Base-by-base conservation (phyloP, 2,888 invertebrate species). In the Labia minor region DNA sequence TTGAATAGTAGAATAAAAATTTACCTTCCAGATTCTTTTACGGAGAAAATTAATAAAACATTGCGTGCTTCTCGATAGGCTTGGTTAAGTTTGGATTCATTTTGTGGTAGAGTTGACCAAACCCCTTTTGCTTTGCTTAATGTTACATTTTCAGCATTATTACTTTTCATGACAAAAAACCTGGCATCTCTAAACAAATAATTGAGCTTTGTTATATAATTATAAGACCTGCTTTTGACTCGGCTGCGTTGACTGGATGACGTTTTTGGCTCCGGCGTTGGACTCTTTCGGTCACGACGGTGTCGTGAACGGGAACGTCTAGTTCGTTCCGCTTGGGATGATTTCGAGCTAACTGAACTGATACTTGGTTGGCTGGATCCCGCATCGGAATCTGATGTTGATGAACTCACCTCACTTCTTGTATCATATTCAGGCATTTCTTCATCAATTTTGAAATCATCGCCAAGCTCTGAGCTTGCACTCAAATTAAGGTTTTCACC, bases 81-180 rank as follows among this genome's bases (percentile, higher is more conserved):
- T 80, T 93, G 92, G 80, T 96, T 97, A 65, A 98, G 82, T 78
- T 95, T 94, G 1, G 92, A 88, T 81, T 98, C 97, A 79, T 98
- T 98, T 77, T 95, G 94, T 1, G 96, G 96, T 68, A 96, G 84
- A 1, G 98, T 98, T 1, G 97, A 96, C 98, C 97, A 98, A 2
- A 97, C 96, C 70, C 92, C 94, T 81, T 92, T 93, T 16, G 89
- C 90, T 79, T 98, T 98, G 1, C 96, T 94, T 68, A 98, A 77
- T 37, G 90, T 89, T 65, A 98, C 91, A 78, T 98, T 98, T 79
- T 98, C 97, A 68, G 92, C 90, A 79, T 98, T 98, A 79, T 96
- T 97, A 65, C 96, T 96, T 80, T 98, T 98, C 74, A 98, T 96
- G 68, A 98, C 85, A 80, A 96, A 97, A 81, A 95, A 97, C 71